phyloP scores from a whole-genome alignment of 2,113 vertebrate species.

The Sinocyclocheilus anophthalmus region DNA sequence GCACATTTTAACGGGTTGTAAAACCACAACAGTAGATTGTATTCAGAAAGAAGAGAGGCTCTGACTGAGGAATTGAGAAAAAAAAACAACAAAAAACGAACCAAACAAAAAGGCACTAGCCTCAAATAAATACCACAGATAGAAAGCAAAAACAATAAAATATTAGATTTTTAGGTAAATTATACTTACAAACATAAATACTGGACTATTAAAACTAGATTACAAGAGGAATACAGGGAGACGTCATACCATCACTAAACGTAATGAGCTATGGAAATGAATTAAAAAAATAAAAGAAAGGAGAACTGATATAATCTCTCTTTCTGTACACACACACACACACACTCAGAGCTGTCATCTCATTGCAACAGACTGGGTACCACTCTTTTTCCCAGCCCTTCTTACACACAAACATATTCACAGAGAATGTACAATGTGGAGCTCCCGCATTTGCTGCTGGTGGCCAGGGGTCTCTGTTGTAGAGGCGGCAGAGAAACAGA shows the following conservation, averaged over 20 bases:
- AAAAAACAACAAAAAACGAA: constrained; percentile 22
- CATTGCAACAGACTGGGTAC: constrained; percentile 4
- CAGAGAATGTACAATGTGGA: constrained; percentile 50
- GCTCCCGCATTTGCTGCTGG: constrained; percentile 17
- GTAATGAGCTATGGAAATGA: constrained; percentile 66
- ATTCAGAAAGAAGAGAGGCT: constrained; percentile 24
- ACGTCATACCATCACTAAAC: constrained; percentile 65
- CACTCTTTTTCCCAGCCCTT: background rate
- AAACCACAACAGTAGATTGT: constrained; percentile 24
- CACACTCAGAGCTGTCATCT: constrained; percentile 17
- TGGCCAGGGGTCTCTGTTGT: constrained; percentile 25
- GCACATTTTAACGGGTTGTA: constrained; percentile 32
- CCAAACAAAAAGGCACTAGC: constrained; percentile 65
- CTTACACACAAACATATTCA: constrained; percentile 52
- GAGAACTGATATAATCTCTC: constrained; percentile 58
- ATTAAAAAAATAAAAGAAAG: constrained; percentile 44
- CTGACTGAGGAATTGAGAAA: constrained; percentile 42
- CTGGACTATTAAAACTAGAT: constrained; percentile 75
- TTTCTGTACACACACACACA: constrained; percentile 26
- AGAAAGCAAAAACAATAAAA: constrained; percentile 71
- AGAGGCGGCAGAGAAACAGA: constrained; percentile 9
- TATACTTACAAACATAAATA: constrained; percentile 83
- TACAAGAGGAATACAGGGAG: constrained; percentile 66
- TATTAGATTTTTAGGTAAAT: constrained; percentile 68
- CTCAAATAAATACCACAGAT: constrained; percentile 83